Conservation (phyloP, 1,140 invertebrate genomes). For the Drosophila dunni region DNA sequence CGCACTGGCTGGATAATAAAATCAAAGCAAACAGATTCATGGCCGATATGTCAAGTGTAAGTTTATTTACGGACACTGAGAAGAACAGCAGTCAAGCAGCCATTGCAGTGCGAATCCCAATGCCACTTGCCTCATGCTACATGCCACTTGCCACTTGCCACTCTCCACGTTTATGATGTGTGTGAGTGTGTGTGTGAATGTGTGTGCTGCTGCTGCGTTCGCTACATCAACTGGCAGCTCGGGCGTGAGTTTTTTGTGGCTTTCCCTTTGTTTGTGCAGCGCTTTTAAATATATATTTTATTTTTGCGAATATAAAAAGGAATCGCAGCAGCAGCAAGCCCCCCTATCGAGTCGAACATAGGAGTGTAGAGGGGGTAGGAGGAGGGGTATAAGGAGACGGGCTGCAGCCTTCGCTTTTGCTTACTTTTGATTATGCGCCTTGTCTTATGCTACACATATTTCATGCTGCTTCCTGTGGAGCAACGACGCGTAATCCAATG, state of each 20-base stretch:
- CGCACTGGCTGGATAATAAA: conserved; percentile 25
- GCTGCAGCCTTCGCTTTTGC: conserved; percentile 37
- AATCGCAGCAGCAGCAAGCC: neutral
- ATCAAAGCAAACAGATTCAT: conserved; percentile 31
- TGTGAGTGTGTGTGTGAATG: conserved; percentile 8
- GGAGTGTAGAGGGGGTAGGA: neutral
- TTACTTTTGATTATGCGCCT: conserved; percentile 80
- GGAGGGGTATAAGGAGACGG: neutral
- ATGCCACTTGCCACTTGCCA: conserved; percentile 12
- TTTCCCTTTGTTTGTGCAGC: conserved; percentile 53
- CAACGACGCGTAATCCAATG: conserved; percentile 59
- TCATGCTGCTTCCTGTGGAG: conserved; percentile 59
- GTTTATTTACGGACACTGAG: conserved; percentile 5
- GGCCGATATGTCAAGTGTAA: conserved; percentile 64
- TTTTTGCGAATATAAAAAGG: conserved; percentile 3
- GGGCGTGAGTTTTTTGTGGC: conserved; percentile 51
- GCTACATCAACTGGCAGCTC: conserved; percentile 66
- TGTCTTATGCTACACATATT: conserved; percentile 81
- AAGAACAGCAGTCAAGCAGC: conserved; percentile 16
- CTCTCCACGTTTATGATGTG: neutral
- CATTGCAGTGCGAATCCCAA: neutral
- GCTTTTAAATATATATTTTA: conserved; percentile 1
- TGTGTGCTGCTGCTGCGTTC: conserved; percentile 17
- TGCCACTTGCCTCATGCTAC: conserved; percentile 21
- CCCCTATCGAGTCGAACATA: neutral